A percentile compares a stretch with the other conserved stretches of the same genome.
Evolutionary conservation across 1,140 invertebrate species (phyloP).

Genomic region (Drosophila erecta): DNA sequence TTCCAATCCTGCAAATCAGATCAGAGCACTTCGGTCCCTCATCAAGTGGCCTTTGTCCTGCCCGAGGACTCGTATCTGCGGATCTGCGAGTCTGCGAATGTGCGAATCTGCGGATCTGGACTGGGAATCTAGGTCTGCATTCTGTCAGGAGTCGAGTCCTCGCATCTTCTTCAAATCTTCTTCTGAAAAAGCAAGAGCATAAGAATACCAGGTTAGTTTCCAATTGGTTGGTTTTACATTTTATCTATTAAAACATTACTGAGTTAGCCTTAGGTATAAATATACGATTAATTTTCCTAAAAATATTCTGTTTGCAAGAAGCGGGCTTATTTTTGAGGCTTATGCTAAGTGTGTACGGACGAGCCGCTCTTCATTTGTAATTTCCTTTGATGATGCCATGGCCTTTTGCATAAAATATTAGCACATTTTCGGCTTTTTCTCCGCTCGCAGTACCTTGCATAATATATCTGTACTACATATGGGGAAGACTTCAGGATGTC

Average conservation of each 20-base stretch:
- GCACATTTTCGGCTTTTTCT: constrained; percentile 25
- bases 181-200: constrained; percentile 46
- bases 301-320: background rate
- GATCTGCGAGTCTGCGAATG: background rate
- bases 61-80: constrained; percentile 9
- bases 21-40: constrained; percentile 15
- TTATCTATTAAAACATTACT: no score
- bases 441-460: constrained; percentile 2
- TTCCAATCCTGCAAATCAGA: constrained; percentile 55
- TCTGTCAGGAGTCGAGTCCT: constrained; percentile 49
- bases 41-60: constrained; percentile 18
- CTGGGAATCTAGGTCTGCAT: constrained; percentile 42
- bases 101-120: constrained; percentile 1
- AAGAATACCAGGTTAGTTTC: background rate
- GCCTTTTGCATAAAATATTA: constrained; percentile 64
- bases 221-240: no score
- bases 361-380: constrained; percentile 41
- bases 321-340: constrained; percentile 8
- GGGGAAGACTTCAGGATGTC: constrained; percentile 1
- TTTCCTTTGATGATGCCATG: constrained; percentile 51
- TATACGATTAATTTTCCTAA: no score
- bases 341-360: constrained; percentile 5
- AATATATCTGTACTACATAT: background rate
- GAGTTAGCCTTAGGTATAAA: no score
- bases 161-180: constrained; percentile 45